Conservation (phyloP, 2,113 vertebrate species). For the Phalacrocorax aristotelis region DNA sequence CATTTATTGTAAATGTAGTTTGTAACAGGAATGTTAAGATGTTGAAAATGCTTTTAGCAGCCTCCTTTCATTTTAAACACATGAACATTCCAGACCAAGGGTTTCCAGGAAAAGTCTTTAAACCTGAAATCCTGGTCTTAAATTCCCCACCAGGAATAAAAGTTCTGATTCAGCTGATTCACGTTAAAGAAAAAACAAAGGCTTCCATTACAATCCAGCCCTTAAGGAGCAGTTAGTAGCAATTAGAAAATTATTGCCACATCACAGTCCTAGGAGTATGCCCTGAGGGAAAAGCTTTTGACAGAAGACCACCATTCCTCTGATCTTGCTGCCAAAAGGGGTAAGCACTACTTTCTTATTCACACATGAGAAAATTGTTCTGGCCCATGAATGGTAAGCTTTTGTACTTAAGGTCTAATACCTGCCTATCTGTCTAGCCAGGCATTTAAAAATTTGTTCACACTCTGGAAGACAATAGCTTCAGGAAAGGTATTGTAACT, state of each 20-base stretch:
- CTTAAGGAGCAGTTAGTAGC: slow-evolving; percentile 56
- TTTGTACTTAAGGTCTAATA: neutral
- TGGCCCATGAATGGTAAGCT: neutral
- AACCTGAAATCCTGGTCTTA: slow-evolving; percentile 34
- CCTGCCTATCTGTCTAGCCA: neutral
- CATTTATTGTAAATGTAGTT: neutral
- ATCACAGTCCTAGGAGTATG: slow-evolving; percentile 4
- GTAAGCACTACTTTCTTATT: neutral
- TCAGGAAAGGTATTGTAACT: neutral
- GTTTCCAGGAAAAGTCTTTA: slow-evolving; percentile 31
- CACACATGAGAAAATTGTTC: neutral
- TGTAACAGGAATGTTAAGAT: neutral
- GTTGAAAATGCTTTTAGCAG: neutral
- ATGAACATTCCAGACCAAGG: neutral
- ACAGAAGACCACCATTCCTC: slow-evolving; percentile 34
- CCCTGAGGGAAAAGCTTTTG: slow-evolving; percentile 3
- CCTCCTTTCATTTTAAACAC: slow-evolving; percentile 31
- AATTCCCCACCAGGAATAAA: neutral
- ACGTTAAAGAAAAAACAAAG: slow-evolving; percentile 17
- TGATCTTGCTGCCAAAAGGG: slow-evolving; percentile 28
- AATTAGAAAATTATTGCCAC: slow-evolving; percentile 61
- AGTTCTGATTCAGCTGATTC: slow-evolving; percentile 20
- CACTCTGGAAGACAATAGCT: neutral
- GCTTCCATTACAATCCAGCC: slow-evolving; percentile 18
- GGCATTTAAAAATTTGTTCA: neutral